These are phyloP conservation scores for Diphyllodes magnificus DNA, from an alignment of 2,113 vertebrate species.

Conservation along the genomic window DNA sequence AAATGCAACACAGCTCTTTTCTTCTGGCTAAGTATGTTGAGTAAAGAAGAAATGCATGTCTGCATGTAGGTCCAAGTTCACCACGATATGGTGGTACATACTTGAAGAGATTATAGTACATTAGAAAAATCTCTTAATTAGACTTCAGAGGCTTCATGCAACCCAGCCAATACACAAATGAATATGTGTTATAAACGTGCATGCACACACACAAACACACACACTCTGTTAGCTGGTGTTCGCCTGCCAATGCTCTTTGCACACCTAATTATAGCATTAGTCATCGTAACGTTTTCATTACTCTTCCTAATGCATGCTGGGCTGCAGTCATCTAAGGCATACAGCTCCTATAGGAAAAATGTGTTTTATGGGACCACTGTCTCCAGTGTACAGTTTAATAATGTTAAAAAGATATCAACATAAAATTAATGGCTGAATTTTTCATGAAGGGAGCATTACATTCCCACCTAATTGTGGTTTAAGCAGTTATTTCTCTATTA, in stretches of 20 bases:
- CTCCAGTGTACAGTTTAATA: constrained; percentile 31
- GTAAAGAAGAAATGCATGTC: not conserved
- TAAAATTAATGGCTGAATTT: constrained; percentile 53
- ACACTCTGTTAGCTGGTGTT: not conserved
- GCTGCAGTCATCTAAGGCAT: not conserved
- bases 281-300: constrained; percentile 49
- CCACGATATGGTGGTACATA: not conserved
- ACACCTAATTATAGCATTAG: constrained; percentile 39
- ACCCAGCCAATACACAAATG: not conserved
- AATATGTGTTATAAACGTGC: not conserved
- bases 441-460: constrained; percentile 25
- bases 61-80: not conserved
- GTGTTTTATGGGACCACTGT: constrained; percentile 14
- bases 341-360: constrained; percentile 8
- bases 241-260: not conserved
- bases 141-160: not conserved
- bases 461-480: constrained; percentile 31
- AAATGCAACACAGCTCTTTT: not conserved
- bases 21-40: not conserved
- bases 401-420: constrained; percentile 49
- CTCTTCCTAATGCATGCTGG: not conserved
- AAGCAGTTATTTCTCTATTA: constrained; percentile 32
- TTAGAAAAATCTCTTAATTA: not conserved
- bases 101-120: not conserved
- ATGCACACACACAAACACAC: not conserved